These are phyloP conservation scores for Taxidea taxus DNA, from an alignment of 2,113 vertebrate genomes.

Conservation along the genomic window DNA sequence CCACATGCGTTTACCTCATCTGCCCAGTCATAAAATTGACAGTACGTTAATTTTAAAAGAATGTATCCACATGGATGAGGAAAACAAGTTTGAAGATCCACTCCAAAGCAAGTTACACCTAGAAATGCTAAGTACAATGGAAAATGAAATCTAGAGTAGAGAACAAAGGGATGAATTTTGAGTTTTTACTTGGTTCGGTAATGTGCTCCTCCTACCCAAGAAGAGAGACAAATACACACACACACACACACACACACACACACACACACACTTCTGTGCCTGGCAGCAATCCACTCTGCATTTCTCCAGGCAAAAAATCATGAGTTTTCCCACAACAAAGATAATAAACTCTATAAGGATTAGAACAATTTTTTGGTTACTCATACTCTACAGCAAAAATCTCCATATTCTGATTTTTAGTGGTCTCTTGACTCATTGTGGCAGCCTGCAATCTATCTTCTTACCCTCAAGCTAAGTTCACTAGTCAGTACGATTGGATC, in stretches of 20 bases:
- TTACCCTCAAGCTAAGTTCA: not conserved
- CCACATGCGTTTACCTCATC: not conserved
- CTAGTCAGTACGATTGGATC: not conserved
- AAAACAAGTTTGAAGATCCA: not conserved
- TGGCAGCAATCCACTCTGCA: not conserved
- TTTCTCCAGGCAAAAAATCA: not conserved
- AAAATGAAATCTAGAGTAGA: not conserved
- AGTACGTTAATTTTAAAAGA: not conserved
- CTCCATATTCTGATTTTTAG: not conserved
- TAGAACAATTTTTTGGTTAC: not conserved
- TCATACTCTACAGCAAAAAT: not conserved
- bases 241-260: not conserved
- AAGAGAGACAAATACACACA: not conserved
- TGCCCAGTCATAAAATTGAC: not conserved
- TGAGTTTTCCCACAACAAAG: not conserved
- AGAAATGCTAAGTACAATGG: not conserved
- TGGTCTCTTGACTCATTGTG: not conserved
- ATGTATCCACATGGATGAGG: not conserved
- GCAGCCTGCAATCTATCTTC: not conserved
- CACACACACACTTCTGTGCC: not conserved
- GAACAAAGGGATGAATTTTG: not conserved
- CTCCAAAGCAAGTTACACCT: not conserved
- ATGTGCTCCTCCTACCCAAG: rapidly evolving
- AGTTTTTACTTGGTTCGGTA: not conserved
- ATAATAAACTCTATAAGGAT: not conserved